phyloP scores from a whole-genome alignment of 2,888 invertebrate species.

The Thymelicus lineola region DNA sequence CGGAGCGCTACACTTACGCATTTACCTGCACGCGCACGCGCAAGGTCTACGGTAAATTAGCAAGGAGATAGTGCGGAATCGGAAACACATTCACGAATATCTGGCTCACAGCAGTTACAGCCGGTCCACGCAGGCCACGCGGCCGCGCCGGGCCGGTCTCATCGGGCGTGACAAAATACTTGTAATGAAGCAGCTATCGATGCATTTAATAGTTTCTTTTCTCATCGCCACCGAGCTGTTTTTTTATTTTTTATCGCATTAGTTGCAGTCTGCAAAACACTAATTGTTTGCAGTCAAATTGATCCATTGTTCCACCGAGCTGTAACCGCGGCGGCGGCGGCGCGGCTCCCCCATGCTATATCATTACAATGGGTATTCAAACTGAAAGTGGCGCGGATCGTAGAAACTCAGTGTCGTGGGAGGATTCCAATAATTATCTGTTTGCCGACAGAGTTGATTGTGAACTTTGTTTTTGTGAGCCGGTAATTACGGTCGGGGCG shows the following conservation, averaged over 20 bases:
- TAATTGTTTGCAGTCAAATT: conserved; percentile 30
- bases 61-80: too few species aligned
- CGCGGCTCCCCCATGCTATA: not conserved
- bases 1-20: too few species aligned
- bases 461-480: conserved; percentile 35
- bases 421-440: conserved; percentile 29
- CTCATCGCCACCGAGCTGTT: conserved; percentile 7
- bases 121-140: too few species aligned
- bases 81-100: too few species aligned
- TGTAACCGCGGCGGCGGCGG: conserved; percentile 20
- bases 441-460: conserved; percentile 26
- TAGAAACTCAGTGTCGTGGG: conserved; percentile 32
- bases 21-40: too few species aligned
- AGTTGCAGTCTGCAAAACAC: conserved; percentile 23
- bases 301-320: conserved; percentile 24
- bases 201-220: conserved; percentile 10
- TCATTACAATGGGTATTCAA: conserved; percentile 27
- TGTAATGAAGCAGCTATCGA: too few species aligned
- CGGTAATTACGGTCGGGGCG: conserved; percentile 18
- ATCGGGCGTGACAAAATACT: too few species aligned
- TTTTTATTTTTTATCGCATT: conserved; percentile 5
- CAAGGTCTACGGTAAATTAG: too few species aligned
- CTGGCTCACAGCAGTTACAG: too few species aligned
- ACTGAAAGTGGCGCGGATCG: conserved; percentile 16
- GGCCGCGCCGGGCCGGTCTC: too few species aligned